These are phyloP conservation scores for Brachionus manjavacas DNA, from an alignment of 1,140 invertebrate genomes.

Conservation along the genomic window DNA sequence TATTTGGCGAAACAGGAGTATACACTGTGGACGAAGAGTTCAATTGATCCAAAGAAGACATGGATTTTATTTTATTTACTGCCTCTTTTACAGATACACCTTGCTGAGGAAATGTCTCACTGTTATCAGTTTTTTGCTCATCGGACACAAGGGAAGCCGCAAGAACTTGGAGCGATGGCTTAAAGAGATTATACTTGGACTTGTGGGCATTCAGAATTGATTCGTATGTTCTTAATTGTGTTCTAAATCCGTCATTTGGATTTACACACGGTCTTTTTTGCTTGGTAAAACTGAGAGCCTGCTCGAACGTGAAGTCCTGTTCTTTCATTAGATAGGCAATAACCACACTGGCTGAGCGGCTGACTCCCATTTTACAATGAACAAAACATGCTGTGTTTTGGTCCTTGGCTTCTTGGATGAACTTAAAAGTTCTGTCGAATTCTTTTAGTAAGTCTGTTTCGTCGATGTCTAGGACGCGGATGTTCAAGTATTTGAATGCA, in stretches of 20 bases:
- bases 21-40: neutral
- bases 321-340: conserved; percentile 97
- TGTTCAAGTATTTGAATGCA: conserved; percentile 89
- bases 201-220: conserved; percentile 82
- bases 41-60: conserved; percentile 9
- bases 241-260: conserved; percentile 86
- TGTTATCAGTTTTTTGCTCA: neutral
- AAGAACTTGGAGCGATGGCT: neutral
- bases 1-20: neutral
- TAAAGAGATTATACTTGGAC: conserved; percentile 40
- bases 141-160: neutral
- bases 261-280: conserved; percentile 84
- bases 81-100: conserved; percentile 18
- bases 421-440: conserved; percentile 94
- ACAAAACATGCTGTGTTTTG: conserved; percentile 85
- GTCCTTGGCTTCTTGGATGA: conserved; percentile 83
- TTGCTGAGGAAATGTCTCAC: neutral
- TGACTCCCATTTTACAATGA: conserved; percentile 99
- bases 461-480: conserved; percentile 92
- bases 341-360: conserved; percentile 90
- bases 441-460: conserved; percentile 89
- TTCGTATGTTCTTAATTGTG: conserved; percentile 89
- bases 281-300: conserved; percentile 82
- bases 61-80: conserved; percentile 3
- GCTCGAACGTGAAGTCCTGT: conserved; percentile 82